These are phyloP conservation scores for Mesocentrotus franciscanus DNA, from an alignment of 53 echinoderm and acorn worm species.

Conservation along the genomic window DNA sequence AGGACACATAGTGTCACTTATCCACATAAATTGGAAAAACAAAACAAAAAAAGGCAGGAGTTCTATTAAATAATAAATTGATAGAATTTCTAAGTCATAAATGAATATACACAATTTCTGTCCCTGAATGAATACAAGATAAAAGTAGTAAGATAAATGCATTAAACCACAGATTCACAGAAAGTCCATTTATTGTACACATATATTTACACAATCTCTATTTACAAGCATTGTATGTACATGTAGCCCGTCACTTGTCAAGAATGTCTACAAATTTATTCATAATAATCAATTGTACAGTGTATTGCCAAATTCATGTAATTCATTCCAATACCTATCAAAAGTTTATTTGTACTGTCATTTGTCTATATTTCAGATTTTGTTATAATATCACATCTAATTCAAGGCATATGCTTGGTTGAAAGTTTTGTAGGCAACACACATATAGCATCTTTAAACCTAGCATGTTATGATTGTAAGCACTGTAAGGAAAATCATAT, in stretches of 20 bases:
- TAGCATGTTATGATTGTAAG: not conserved
- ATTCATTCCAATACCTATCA: not conserved
- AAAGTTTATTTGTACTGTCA: slow-evolving; percentile 29
- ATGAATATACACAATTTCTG: not conserved
- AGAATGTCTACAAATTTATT: slow-evolving; percentile 9
- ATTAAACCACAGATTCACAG: slow-evolving; percentile 34
- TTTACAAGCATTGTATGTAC: slow-evolving; percentile 9
- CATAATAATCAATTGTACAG: not conserved
- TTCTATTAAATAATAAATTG: slow-evolving; percentile 15
- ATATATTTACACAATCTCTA: slow-evolving; percentile 42
- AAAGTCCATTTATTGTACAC: slow-evolving; percentile 37
- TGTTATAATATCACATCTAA: not conserved
- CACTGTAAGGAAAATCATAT: not conserved
- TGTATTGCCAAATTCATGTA: slow-evolving; percentile 1
- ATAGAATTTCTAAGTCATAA: not conserved
- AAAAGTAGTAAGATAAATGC: slow-evolving; percentile 37
- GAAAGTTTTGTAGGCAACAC: not conserved
- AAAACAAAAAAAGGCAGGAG: not conserved
- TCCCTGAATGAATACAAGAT: slow-evolving; percentile 59
- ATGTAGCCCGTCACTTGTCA: not conserved
- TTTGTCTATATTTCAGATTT: slow-evolving; percentile 30
- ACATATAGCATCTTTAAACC: not conserved
- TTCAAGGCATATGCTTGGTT: slow-evolving; percentile 37
- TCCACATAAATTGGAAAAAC: not conserved
- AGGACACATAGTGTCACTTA: not conserved